Base-by-base conservation (phyloP, 2,113 vertebrate genomes). In the Cariama cristata region DNA sequence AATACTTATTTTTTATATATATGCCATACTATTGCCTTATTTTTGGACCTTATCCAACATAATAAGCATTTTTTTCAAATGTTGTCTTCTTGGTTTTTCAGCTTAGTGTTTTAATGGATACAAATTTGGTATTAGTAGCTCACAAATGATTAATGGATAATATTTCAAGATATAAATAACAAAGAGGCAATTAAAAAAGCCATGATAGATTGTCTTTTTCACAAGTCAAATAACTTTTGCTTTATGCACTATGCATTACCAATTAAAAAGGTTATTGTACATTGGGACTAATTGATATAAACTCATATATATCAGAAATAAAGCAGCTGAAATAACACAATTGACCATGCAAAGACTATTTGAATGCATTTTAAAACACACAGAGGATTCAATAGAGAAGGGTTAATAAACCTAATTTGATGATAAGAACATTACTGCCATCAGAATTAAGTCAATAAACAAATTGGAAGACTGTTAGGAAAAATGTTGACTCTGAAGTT, bases 71-170 rank as follows among this genome's bases (percentile, higher is more conserved):
- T 72, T 92, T 90, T 93, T 60, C 13, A 59, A 44, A 71, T 74
- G 17, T 28, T 84, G 2, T 72, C 28, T 38, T 27, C 58, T 59
- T 95, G 40, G 0, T 47, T 97, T 74, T 95, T 62, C 75, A 96
- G 85, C 33, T 79, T 49, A 81, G 27, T 64, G 32, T 95, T 97
- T 96, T 94, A 98, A 97, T 95, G 89, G 84, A 84, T 94, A 63
- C 11, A 88, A 93, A 97, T 88, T 92, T 72, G 30, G 67, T 91
- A 96, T 95, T 90, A 98, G 97, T 97, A 97, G 73, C 79, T 96
- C 86, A 94, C 56, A 87, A 76, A 94, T 97, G 89, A 98, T 98
- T 97, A 97, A 98, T 97, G 96, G 86, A 95, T 93, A 58, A 77
- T 94, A 56, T 95, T 97, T 94, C 73, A 82, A 94, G 60, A 96